A percentile compares a stretch with the other conserved stretches of the same genome.
phyloP scores from a whole-genome alignment of 1,140 invertebrate genomes.

The Chionoecetes opilio region DNA sequence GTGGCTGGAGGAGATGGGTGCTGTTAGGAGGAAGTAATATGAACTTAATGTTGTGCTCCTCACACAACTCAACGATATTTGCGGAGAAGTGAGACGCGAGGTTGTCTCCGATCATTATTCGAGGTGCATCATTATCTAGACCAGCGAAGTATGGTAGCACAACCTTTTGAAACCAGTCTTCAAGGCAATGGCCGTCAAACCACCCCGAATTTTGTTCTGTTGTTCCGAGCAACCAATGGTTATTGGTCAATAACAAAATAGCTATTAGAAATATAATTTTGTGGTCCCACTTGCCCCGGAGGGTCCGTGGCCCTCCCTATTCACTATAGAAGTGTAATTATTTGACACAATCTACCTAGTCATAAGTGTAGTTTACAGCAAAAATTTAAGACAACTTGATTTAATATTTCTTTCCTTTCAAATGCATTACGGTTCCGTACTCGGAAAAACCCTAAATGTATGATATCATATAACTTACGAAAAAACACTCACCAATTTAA shows the following conservation, averaged over 20 bases:
- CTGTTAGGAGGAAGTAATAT: too few species aligned
- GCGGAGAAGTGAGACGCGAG: slow-evolving; percentile 23
- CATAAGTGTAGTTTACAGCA: slow-evolving; percentile 51
- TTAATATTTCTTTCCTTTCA: too few species aligned
- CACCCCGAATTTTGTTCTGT: slow-evolving; percentile 55
- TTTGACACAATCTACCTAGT: slow-evolving; percentile 46
- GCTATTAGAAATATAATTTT: not conserved
- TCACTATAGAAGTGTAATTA: slow-evolving; percentile 34
- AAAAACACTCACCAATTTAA: too few species aligned
- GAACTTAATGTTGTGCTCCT: not conserved
- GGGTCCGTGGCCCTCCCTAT: slow-evolving; percentile 38
- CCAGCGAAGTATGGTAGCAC: slow-evolving; percentile 42
- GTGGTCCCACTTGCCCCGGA: slow-evolving; percentile 40
- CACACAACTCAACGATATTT: slow-evolving; percentile 33
- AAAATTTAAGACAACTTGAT: slow-evolving; percentile 42
- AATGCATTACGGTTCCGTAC: too few species aligned
- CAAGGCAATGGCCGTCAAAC: slow-evolving; percentile 40
- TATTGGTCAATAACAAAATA: not conserved
- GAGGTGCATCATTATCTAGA: not conserved
- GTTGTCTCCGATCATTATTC: slow-evolving; percentile 47
- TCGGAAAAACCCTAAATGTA: too few species aligned
- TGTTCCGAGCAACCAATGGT: slow-evolving; percentile 22
- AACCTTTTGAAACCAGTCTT: slow-evolving; percentile 31
- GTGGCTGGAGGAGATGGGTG: too few species aligned
- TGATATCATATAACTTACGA: too few species aligned